Percentiles rank a stretch among this genome's conserved stretches.
Evolutionary conservation across 2,888 invertebrate genomes (phyloP).

Genomic region (Crocallis elinguaria): DNA sequence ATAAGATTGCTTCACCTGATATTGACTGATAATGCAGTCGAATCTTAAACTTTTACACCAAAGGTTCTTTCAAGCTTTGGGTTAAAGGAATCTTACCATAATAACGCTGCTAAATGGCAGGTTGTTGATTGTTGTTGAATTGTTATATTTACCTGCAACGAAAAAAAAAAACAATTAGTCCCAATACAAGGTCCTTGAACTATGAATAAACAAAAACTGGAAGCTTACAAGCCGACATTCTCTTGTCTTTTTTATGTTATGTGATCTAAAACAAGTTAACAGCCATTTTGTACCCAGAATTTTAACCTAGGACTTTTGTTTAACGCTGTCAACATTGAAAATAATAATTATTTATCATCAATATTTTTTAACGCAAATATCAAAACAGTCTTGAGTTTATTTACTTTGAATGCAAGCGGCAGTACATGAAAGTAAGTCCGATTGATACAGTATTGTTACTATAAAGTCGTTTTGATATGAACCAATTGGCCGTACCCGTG

Average conservation of each 20-base stretch:
- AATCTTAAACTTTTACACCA: too few species aligned
- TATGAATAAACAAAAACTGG: constrained; percentile 14
- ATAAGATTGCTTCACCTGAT: too few species aligned
- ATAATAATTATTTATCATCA: neutral
- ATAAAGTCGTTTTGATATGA: constrained; percentile 57
- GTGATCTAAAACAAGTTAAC: constrained; percentile 17
- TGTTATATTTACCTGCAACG: constrained; percentile 51
- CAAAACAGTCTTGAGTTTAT: constrained; percentile 39
- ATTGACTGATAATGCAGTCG: too few species aligned
- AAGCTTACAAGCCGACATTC: constrained; percentile 12
- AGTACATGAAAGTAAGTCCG: constrained; percentile 36
- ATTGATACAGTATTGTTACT: constrained; percentile 45
- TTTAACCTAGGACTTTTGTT: constrained; percentile 15
- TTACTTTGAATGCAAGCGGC: constrained; percentile 49
- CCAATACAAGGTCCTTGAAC: neutral
- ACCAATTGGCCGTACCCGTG: constrained; percentile 58
- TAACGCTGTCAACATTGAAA: neutral
- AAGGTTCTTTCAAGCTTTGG: too few species aligned
- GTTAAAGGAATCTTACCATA: too few species aligned
- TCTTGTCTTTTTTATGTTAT: too few species aligned
- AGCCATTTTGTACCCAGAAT: constrained; percentile 14
- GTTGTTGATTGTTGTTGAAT: too few species aligned
- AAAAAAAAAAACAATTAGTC: constrained; percentile 30
- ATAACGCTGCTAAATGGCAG: too few species aligned
- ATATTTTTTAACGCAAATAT: constrained; percentile 2